phyloP scores from a whole-genome alignment of 2,888 invertebrate genomes.

The Lottia scabra region DNA sequence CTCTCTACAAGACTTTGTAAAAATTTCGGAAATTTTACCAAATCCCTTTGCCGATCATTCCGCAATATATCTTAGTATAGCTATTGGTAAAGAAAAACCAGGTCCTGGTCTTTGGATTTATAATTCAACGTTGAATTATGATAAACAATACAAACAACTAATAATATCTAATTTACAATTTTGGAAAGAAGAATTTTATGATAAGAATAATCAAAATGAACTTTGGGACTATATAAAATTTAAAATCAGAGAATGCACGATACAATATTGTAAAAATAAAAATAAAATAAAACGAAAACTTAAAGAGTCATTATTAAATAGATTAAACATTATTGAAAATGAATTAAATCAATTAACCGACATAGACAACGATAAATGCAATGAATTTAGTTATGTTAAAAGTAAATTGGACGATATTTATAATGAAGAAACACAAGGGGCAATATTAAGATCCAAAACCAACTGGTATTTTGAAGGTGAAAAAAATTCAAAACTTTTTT shows the following conservation, averaged over 20 bases:
- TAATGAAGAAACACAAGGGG: too few species aligned
- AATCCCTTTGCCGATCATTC: not conserved
- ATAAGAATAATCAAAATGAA: not conserved
- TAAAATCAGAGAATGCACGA: not conserved
- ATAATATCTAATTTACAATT: not conserved
- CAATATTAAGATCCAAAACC: not conserved
- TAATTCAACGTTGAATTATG: not conserved
- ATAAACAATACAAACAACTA: not conserved
- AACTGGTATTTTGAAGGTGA: not conserved
- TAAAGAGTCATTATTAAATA: too few species aligned
- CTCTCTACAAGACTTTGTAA: not conserved
- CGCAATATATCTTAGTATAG: not conserved
- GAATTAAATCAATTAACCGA: too few species aligned
- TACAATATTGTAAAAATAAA: too few species aligned
- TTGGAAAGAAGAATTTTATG: not conserved
- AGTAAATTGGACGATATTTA: not conserved
- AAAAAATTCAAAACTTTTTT: not conserved
- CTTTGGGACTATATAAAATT: not conserved
- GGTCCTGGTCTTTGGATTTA: not conserved
- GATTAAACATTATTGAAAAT: too few species aligned
- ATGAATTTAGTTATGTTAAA: not conserved
- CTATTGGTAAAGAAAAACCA: not conserved
- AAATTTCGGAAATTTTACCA: too few species aligned
- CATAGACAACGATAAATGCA: too few species aligned
- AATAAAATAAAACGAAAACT: too few species aligned